Evolutionary conservation across 2,888 invertebrate species (phyloP).

Genomic region (Trachelus troglodyta): DNA sequence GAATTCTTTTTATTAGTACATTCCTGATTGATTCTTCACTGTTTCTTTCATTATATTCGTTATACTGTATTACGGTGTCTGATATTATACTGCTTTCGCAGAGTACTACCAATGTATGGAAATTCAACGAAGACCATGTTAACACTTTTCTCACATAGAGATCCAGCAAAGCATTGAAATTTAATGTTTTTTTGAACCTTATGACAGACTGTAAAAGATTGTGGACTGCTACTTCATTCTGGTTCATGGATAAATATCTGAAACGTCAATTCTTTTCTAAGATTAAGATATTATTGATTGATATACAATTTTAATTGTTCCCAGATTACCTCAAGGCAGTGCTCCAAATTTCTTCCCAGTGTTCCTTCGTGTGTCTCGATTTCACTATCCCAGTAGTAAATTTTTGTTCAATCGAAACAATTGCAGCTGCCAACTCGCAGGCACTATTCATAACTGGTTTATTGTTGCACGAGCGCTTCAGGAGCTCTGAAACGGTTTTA

Average conservation of each 20-base stretch:
- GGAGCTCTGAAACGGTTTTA: slow-evolving; percentile 58
- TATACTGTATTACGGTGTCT: slow-evolving; percentile 37
- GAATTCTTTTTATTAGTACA: slow-evolving; percentile 49
- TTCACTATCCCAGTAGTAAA: slow-evolving; percentile 28
- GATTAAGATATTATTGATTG: slow-evolving; percentile 7
- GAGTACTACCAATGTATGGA: slow-evolving; percentile 60
- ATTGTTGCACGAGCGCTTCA: slow-evolving; percentile 53
- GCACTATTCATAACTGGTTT: slow-evolving; percentile 56
- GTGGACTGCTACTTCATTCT: slow-evolving; percentile 64
- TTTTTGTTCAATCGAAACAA: slow-evolving; percentile 53
- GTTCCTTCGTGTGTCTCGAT: slow-evolving; percentile 39
- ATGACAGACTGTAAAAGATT: slow-evolving; percentile 65
- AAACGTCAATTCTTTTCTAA: slow-evolving; percentile 30
- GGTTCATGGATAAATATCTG: slow-evolving; percentile 67
- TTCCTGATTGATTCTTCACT: slow-evolving; percentile 41
- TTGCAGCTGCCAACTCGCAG: slow-evolving; percentile 55
- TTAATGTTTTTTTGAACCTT: slow-evolving; percentile 49
- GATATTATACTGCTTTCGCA: slow-evolving; percentile 56
- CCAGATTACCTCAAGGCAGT: slow-evolving; percentile 60
- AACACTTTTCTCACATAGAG: slow-evolving; percentile 64
- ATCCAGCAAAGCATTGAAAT: slow-evolving; percentile 59
- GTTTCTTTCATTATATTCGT: slow-evolving; percentile 3
- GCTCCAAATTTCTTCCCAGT: slow-evolving; percentile 64
- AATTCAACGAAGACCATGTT: slow-evolving; percentile 57
- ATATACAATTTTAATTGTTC: slow-evolving; percentile 1